Conservation (phyloP, 2,113 vertebrate genomes). For the Gobius niger region DNA sequence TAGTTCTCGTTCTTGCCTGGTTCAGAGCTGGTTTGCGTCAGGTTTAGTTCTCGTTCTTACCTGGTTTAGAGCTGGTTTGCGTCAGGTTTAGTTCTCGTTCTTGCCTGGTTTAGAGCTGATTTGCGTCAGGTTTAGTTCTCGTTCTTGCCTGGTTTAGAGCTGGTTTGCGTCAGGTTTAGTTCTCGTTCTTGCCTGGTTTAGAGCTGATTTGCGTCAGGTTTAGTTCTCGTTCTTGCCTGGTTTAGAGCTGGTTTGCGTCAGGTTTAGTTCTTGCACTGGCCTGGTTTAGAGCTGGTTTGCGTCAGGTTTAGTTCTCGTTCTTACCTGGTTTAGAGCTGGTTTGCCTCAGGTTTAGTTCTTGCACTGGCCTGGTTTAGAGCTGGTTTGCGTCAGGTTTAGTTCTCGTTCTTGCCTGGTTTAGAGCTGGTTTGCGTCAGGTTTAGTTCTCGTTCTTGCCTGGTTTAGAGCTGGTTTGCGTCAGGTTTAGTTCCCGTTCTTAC, state of each 20-base stretch:
- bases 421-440: neutral
- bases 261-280: neutral
- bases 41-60: too few relatives aligned
- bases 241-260: neutral
- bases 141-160: neutral
- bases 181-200: neutral
- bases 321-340: neutral
- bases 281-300: neutral
- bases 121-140: neutral
- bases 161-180: neutral
- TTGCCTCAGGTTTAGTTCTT: neutral
- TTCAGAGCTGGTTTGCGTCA: too few relatives aligned
- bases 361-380: neutral
- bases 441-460: neutral
- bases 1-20: too few relatives aligned
- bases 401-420: neutral
- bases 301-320: neutral
- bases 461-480: neutral
- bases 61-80: too few relatives aligned
- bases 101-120: neutral
- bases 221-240: too few relatives aligned
- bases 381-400: neutral
- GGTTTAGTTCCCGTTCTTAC: neutral
- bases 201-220: neutral
- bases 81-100: too few relatives aligned